Base-by-base conservation (phyloP, 2,888 invertebrate genomes). In the Andrena fulva region DNA sequence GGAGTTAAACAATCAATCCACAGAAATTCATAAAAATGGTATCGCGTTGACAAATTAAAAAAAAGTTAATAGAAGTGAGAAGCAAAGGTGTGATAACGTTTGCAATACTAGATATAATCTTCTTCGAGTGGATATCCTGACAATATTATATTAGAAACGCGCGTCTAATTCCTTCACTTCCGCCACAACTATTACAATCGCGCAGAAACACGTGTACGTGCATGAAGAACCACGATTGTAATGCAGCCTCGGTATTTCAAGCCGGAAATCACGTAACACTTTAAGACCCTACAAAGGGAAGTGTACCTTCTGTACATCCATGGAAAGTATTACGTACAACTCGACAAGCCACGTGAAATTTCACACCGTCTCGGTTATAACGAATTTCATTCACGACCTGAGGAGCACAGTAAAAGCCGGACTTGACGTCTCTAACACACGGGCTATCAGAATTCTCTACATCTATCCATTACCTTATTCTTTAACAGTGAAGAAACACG, bases 201-300 rank as follows among this genome's bases (percentile, higher is more conserved):
- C 64, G 64, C 60, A 70, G 72, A 68, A 82, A 84, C 77, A 42
- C 87, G 80, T 84, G 85, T 75, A 82, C 62, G 20, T 24, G 81
- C 80, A 82, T 72, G 70, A 77, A 80, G 83, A 82, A 77, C 68
- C 69, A 76, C 66, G 81, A 88, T 88, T 88, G 88, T 83, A 75
- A 88, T 88, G 87, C 88, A 84, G 79, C 59, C 75, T 78, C 78
- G 6, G 77, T 82, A 66, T 82, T 82, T 76, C 84, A 76, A 84
- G 82, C 85, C 88, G 88, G 88, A 88, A 85, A 88, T 88, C 88
- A 88, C 88, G 88, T 81, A 88, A 85, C 69, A 77, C 81, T 85
- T 88, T 79, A 82, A 66, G 78, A 62, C 80, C 85, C 68, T 80
- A 60, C 82, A 68, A 81, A 82, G 77, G 88, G 81, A 88, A 88